phyloP scores from a whole-genome alignment of 1,140 invertebrate genomes.

The Planococcus citri region DNA sequence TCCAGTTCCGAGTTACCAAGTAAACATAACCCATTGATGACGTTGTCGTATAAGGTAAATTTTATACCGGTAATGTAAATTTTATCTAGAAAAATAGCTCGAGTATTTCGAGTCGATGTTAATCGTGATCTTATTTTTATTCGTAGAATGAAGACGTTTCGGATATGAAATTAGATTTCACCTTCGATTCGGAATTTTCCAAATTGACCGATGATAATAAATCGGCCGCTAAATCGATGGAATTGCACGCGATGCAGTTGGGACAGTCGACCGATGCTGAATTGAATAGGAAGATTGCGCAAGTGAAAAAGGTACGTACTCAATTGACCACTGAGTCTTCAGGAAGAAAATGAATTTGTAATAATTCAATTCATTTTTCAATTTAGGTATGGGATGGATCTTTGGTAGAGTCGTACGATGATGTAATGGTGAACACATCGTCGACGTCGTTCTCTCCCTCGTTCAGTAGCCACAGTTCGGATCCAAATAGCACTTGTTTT shows the following conservation, averaged over 20 bases:
- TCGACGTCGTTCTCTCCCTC: neutral
- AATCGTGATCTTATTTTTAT: neutral
- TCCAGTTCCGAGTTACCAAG: slow-evolving; percentile 1
- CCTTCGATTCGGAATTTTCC: slow-evolving; percentile 65
- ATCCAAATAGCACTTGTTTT: neutral
- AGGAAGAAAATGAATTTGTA: no score
- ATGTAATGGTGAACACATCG: neutral
- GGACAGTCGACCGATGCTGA: slow-evolving; percentile 62
- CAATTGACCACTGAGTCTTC: no score
- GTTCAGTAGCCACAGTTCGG: neutral
- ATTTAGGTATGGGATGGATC: slow-evolving; percentile 12
- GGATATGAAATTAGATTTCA: slow-evolving; percentile 84
- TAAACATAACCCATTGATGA: neutral
- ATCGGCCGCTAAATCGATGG: slow-evolving; percentile 31
- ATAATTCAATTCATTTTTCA: no score
- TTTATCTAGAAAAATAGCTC: no score
- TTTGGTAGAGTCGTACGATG: neutral
- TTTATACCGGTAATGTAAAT: no score
- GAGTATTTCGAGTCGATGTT: no score
- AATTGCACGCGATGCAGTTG: slow-evolving; percentile 40
- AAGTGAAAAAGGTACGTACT: slow-evolving; percentile 66
- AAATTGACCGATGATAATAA: slow-evolving; percentile 60
- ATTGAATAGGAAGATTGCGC: slow-evolving; percentile 84
- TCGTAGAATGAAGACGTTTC: slow-evolving; percentile 47
- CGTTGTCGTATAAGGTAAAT: slow-evolving; percentile 5